A percentile compares a stretch with the other conserved stretches of the same genome.
Evolutionary conservation across 2,113 vertebrate species (phyloP).

Genomic region (Pontoporia blainvillei): DNA sequence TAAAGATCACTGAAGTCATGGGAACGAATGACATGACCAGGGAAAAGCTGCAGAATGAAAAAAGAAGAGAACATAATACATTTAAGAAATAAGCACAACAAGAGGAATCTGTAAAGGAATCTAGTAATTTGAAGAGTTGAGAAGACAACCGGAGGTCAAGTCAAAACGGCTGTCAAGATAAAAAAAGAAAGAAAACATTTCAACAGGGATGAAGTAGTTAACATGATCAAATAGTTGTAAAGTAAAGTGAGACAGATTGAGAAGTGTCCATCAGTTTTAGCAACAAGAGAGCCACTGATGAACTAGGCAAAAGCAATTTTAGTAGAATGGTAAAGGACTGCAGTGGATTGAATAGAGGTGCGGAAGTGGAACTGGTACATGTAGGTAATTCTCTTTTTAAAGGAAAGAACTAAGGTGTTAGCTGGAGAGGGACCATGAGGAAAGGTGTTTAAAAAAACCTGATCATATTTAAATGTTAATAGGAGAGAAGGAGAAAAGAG

Average conservation of each 20-base stretch:
- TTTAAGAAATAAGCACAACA: constrained; percentile 13
- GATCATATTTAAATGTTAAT: background rate
- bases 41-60: background rate
- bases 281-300: background rate
- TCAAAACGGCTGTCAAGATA: background rate
- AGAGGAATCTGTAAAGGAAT: background rate
- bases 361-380: background rate
- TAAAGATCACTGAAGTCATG: background rate
- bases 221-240: background rate
- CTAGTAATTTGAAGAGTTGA: background rate
- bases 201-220: background rate
- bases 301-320: background rate
- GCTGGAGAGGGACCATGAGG: background rate
- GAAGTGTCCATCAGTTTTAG: background rate
- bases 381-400: background rate
- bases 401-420: background rate
- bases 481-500: background rate
- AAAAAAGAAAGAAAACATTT: background rate
- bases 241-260: background rate
- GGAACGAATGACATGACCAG: background rate
- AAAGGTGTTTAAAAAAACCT: background rate
- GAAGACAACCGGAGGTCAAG: background rate
- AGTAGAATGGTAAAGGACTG: background rate
- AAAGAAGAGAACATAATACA: background rate
- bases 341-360: background rate